Base-by-base conservation (phyloP, 2,797 vertebrate genomes). In the Caiman crocodilus region DNA sequence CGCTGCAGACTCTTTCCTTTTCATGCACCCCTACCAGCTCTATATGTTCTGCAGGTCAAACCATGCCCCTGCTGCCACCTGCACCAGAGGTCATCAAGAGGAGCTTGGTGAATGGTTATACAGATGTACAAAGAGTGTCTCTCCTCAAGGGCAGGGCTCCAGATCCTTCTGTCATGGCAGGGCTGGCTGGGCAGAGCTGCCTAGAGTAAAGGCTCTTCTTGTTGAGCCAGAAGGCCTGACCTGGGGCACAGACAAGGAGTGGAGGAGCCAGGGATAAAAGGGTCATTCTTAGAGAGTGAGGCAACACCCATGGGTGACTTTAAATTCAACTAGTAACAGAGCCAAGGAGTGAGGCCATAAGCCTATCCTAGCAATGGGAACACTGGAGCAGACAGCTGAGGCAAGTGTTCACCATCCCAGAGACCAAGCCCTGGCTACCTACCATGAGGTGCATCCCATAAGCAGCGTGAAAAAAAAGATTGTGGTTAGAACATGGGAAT, bases 391-490 rank as follows among this genome's bases (percentile, higher is more conserved):
- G 21, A 15, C 21, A 14, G 35, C 69, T 42, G 69, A 25, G 69
- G 23, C 35, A 14, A 32, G 21, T 57, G 77, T 35, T 79, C 3
- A 3, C 69, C 87, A 65, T 69, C 1, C 79, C 84, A 25, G 85
- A 3, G 2, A 32, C 61, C 55, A 4, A 5, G 63, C 17, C 84
- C 92, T 60, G 5, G 55, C 74, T 94, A 97, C 97, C 96, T 97
- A 97, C 97, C 97, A 78, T 97, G 88, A 63, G 90, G 87, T 58
- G 55, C 65, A 26, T 95, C 94, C 96, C 94, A 90, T 91, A 28
- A 95, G 92, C 96, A 97, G 97, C 97, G 85, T 97, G 96, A 95
- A 96, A 97, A 95, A 97, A 93, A 97, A 97, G 95, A 94, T 93
- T 82, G 78, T 73, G 89, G 93, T 97, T 97, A 97, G 93, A 79